Evolutionary conservation across 2,888 invertebrate genomes (phyloP), one percentile per base, ranked within the genome.

Genomic region (Lasius platythorax): DNA sequence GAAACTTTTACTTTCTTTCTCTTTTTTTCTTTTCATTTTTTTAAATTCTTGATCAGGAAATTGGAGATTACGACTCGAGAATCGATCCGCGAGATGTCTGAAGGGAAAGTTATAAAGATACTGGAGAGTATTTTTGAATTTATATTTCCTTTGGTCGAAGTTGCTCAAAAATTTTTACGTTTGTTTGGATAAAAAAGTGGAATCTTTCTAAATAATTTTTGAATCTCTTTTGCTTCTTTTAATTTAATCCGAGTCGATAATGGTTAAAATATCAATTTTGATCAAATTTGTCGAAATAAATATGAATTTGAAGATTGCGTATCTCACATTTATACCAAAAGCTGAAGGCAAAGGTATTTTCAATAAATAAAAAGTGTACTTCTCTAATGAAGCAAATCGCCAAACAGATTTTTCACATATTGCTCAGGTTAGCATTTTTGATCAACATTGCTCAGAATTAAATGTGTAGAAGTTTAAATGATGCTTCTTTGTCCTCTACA

Each of bases 1-100:
- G 78, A 79, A 84, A 74, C 73, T 89, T 89, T 89, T 87, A 86
- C 79, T 61, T 72, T 61, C 18, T 61, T 46, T 72, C 0, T 68
- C n/a, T 12, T 58, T 11, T 58, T 58, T 70, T 0, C 43, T 40
- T 12, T 9, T 67, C 18, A 11, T 67, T 15, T 50, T 46, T 63
- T 63, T 9, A 37, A 61, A 43, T 43, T 68, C 12, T 68, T 56
- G 0, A 53, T 73, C 46, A 46, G 61, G 37, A 73, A 81, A 81
- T 75, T 75, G 70, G 75, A 46, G 56, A 79, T 83, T 76, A 58
- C 72, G 87, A 72, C 58, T 63, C 53, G 53, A 75, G 18, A 37
- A 74, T 23, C 28, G 46, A 37, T 46, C 81, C 84, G 72, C 63
- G 56, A 58, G 73, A 73, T 56, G 56, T 53, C 67, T n/a, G 43